Evolutionary conservation across 2,888 invertebrate genomes (phyloP).

Genomic region (Cynaeus angustus): DNA sequence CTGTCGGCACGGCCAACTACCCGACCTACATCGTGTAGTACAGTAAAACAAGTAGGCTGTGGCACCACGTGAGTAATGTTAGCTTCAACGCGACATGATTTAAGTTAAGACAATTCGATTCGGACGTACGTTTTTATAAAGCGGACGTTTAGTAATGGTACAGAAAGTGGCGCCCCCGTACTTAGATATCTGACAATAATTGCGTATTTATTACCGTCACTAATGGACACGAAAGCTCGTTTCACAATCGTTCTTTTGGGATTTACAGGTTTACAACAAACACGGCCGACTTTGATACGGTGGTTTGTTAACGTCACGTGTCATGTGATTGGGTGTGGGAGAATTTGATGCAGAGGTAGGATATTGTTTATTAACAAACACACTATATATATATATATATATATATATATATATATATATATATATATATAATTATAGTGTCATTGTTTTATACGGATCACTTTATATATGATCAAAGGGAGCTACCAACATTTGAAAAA

Average conservation of each 20-base stretch:
- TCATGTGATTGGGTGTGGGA: background rate
- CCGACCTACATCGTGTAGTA: slow-evolving; percentile 35
- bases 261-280: slow-evolving; percentile 22
- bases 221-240: slow-evolving; percentile 29
- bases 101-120: slow-evolving; percentile 40
- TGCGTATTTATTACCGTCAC: slow-evolving; percentile 27
- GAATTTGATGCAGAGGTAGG: no score
- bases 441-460: no score
- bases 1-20: slow-evolving; percentile 7
- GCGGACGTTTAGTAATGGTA: slow-evolving; percentile 33
- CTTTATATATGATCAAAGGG: background rate
- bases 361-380: no score
- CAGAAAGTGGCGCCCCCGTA: slow-evolving; percentile 38
- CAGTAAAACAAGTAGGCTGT: slow-evolving; percentile 45
- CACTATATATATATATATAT: no score
- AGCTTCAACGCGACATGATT: slow-evolving; percentile 45
- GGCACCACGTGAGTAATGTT: slow-evolving; percentile 44
- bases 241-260: slow-evolving; percentile 16
- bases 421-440: no score
- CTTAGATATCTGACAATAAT: slow-evolving; percentile 36
- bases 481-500: no score
- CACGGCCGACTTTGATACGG: slow-evolving; percentile 7
- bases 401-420: no score
- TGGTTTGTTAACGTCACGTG: slow-evolving; percentile 13
- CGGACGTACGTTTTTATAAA: slow-evolving; percentile 29